Evolutionary conservation across 2,113 vertebrate genomes (phyloP).

Genomic region (Rhabdornis inornatus): DNA sequence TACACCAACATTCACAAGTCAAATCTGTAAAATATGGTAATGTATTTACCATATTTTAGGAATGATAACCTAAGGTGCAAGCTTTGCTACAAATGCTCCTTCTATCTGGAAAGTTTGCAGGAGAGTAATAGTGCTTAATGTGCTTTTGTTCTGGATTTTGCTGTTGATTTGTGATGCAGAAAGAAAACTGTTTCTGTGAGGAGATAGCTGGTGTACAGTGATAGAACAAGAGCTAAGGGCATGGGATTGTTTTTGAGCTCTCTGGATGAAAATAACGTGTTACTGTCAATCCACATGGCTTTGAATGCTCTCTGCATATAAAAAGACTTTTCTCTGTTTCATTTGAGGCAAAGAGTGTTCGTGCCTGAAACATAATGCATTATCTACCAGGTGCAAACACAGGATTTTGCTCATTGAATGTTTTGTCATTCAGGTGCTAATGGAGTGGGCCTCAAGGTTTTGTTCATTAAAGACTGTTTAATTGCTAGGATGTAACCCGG

Average conservation of each 20-base stretch:
- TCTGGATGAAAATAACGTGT: neutral
- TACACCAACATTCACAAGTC: neutral
- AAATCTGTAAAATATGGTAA: neutral
- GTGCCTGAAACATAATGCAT: neutral
- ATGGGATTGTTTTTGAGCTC: neutral
- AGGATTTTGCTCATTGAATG: neutral
- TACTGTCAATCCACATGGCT: neutral
- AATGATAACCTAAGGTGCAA: neutral
- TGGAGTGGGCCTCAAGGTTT: neutral
- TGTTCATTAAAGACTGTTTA: neutral
- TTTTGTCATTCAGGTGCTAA: neutral
- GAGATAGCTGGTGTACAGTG: neutral
- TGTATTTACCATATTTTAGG: rapidly evolving
- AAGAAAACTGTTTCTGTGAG: neutral
- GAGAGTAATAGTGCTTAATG: neutral
- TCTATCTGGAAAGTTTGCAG: neutral
- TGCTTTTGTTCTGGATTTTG: neutral
- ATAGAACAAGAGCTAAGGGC: neutral
- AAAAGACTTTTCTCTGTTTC: neutral
- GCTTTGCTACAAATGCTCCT: rapidly evolving
- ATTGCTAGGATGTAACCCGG: neutral
- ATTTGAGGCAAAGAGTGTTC: neutral
- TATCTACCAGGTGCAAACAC: neutral
- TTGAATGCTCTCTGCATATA: neutral
- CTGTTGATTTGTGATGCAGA: neutral